Percentiles rank a stretch among this genome's conserved stretches.
Evolutionary conservation across 2,888 invertebrate species (phyloP).

Genomic region (Coleophora deauratella): DNA sequence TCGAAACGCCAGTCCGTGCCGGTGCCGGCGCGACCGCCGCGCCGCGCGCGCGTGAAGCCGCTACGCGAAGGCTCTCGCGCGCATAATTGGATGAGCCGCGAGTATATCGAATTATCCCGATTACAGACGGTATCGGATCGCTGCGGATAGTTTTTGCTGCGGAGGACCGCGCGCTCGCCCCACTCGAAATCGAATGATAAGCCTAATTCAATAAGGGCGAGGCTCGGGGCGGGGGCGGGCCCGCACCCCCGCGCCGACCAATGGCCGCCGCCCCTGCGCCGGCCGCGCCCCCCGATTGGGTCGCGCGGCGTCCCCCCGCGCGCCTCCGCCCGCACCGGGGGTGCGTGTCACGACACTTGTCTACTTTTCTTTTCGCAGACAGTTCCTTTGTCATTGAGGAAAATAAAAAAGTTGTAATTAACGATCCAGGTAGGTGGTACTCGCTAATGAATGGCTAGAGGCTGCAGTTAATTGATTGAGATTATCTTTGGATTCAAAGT

Average conservation of each 20-base stretch:
- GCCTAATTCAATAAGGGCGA: slow-evolving; percentile 85
- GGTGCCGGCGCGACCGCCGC: slow-evolving; percentile 13
- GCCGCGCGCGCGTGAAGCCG: slow-evolving; percentile 47
- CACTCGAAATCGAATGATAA: slow-evolving; percentile 80
- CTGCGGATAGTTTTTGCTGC: slow-evolving; percentile 57
- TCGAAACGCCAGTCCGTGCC: background rate
- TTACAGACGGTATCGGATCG: slow-evolving; percentile 67
- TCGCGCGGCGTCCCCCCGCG: slow-evolving; percentile 30
- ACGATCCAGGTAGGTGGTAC: slow-evolving; percentile 57
- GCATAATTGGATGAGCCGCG: slow-evolving; percentile 67
- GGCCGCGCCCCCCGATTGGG: slow-evolving; percentile 44
- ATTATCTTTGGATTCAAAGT: slow-evolving; percentile 17
- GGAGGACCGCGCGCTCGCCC: slow-evolving; percentile 68
- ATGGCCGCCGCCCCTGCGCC: slow-evolving; percentile 45
- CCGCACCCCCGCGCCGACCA: slow-evolving; percentile 47
- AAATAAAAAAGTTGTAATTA: slow-evolving; percentile 75
- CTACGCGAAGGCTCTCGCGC: slow-evolving; percentile 50
- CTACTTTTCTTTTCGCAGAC: slow-evolving; percentile 75
- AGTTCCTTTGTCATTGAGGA: slow-evolving; percentile 74
- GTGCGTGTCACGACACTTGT: slow-evolving; percentile 74
- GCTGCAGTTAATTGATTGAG: slow-evolving; percentile 33
- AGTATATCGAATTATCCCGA: slow-evolving; percentile 69
- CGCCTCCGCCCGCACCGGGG: slow-evolving; percentile 40
- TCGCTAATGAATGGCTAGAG: slow-evolving; percentile 59
- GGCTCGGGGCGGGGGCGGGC: slow-evolving; percentile 69